Conservation (phyloP, 1,140 invertebrate species). For the Phymorhynchus buccinoides region DNA sequence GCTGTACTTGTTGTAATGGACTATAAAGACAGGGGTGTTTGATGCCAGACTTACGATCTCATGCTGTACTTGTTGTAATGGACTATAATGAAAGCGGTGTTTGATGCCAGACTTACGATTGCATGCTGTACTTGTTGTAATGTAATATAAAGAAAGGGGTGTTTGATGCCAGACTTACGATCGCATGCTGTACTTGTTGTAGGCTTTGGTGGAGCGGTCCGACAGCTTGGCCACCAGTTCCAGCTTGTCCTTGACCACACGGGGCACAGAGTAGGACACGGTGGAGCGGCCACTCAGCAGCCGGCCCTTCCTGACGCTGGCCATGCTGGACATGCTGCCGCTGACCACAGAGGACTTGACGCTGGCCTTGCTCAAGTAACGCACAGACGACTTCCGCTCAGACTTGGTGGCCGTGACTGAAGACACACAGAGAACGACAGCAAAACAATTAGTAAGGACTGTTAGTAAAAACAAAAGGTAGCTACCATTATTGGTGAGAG, state of each 20-base stretch:
- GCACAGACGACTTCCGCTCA: conserved; percentile 41
- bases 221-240: conserved; percentile 49
- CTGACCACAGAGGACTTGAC: conserved; percentile 49
- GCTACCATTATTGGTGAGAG: too few species aligned
- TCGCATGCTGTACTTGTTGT: conserved; percentile 50
- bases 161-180: conserved; percentile 32
- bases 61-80: too few species aligned
- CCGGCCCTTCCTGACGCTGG: conserved; percentile 48
- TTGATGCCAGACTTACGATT: too few species aligned
- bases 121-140: too few species aligned
- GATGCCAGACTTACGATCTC: too few species aligned
- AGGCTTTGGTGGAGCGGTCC: conserved; percentile 53
- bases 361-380: conserved; percentile 43
- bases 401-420: conserved; percentile 46
- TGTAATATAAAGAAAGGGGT: too few species aligned
- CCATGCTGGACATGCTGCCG: conserved; percentile 41
- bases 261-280: conserved; percentile 56
- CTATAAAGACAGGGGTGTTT: too few species aligned
- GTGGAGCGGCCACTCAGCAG: conserved; percentile 40
- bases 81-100: too few species aligned
- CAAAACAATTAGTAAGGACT: too few species aligned
- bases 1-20: too few species aligned
- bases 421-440: background rate
- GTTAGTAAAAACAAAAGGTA: background rate
- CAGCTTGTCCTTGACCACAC: conserved; percentile 52